Percentiles rank a stretch among this genome's conserved stretches.
phyloP scores from a whole-genome alignment of 2,797 vertebrate species.

The Siniperca obscura region DNA sequence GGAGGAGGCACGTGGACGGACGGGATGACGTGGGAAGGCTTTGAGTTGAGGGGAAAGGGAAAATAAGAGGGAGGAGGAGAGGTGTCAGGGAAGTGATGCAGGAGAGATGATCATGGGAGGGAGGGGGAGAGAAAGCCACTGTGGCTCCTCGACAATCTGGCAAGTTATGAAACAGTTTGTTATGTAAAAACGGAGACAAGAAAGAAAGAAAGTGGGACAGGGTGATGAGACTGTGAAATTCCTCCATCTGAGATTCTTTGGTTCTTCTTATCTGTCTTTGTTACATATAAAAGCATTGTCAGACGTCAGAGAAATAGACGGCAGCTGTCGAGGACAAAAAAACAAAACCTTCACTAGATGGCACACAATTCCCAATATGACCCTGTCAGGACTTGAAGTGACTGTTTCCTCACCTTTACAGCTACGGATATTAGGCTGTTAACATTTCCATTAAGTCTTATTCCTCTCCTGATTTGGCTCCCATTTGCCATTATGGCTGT shows the following conservation, averaged over 20 bases:
- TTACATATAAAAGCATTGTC: constrained; percentile 1
- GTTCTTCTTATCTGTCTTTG: constrained; percentile 8
- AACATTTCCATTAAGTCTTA: constrained; percentile 49
- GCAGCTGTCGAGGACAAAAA: not conserved
- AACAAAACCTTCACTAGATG: constrained; percentile 39
- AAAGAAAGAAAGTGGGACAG: constrained; percentile 50
- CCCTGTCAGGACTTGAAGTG: not conserved
- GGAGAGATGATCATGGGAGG: constrained; percentile 36
- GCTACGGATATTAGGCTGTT: constrained; percentile 31
- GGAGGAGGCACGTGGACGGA: constrained; percentile 33
- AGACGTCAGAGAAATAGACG: not conserved
- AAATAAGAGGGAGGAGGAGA: constrained; percentile 7
- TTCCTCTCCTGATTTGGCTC: constrained; percentile 41
- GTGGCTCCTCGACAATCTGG: constrained; percentile 70
- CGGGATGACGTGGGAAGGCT: not conserved
- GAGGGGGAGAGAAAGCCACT: constrained; percentile 29
- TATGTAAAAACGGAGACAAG: constrained; percentile 67
- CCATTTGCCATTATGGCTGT: constrained; percentile 34
- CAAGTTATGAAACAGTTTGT: constrained; percentile 80
- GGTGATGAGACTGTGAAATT: constrained; percentile 50
- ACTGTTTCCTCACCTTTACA: constrained; percentile 35
- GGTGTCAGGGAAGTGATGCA: constrained; percentile 36
- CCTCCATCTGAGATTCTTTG: constrained; percentile 19
- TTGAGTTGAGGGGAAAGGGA: not conserved
- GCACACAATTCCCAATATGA: constrained; percentile 18